Conservation (phyloP, 37 sponge, comb jelly and placozoan genomes). For the Theonella swinhoei region DNA sequence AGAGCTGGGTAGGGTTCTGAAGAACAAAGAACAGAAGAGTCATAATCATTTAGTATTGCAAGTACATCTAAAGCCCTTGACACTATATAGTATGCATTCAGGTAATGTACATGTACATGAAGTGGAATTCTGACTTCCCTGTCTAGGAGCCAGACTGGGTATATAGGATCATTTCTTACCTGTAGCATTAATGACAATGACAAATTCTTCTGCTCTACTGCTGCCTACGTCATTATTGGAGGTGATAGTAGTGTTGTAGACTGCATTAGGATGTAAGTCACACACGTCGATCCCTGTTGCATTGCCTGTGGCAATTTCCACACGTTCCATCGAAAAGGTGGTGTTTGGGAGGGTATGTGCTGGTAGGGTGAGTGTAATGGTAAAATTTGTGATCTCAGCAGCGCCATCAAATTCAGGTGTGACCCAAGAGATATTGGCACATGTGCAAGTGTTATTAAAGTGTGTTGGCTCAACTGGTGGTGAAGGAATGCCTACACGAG, state of each 20-base stretch:
- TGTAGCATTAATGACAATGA: constrained; percentile 6
- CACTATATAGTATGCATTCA: no score
- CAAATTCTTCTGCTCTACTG: neutral
- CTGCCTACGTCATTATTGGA: constrained; percentile 20
- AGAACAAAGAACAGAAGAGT: neutral
- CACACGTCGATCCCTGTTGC: constrained; percentile 25
- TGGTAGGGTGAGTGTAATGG: neutral
- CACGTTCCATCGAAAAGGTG: neutral
- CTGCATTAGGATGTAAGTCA: constrained; percentile 31
- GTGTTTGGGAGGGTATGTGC: neutral
- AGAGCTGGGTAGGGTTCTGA: neutral
- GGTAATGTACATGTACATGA: no score
- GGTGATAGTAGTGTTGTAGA: constrained; percentile 20
- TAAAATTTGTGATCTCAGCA: constrained; percentile 2
- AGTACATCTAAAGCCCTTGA: no score
- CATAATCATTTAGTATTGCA: no score
- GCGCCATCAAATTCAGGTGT: constrained; percentile 30
- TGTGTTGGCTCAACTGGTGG: constrained; percentile 9
- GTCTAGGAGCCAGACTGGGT: no score
- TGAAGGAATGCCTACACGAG: constrained; percentile 34
- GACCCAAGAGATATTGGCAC: constrained; percentile 40
- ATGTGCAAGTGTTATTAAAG: constrained; percentile 24
- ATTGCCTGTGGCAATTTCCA: neutral
- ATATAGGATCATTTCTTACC: constrained; percentile 7
- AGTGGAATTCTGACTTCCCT: no score